These are phyloP conservation scores for Drosophila sproati DNA, from an alignment of 1,140 invertebrate genomes.

Conservation along the genomic window DNA sequence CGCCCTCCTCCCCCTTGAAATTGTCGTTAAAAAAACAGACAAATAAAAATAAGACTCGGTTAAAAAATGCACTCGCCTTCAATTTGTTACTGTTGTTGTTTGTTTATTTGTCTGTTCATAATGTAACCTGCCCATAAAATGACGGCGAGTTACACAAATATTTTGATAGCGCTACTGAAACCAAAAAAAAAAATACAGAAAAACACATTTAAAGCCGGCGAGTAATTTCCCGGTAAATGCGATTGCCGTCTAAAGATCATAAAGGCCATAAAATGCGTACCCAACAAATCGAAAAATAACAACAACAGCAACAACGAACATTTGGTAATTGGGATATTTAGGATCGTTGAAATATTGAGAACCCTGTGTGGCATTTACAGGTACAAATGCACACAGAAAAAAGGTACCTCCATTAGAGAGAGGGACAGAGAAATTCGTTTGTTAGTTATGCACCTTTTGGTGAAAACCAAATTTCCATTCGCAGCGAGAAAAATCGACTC, in stretches of 20 bases:
- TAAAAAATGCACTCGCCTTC: conserved; percentile 46
- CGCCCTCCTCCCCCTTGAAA: conserved; percentile 50
- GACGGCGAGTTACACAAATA: conserved; percentile 71
- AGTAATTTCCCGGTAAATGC: conserved; percentile 65
- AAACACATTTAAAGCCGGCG: conserved; percentile 4
- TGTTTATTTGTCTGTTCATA: conserved; percentile 1
- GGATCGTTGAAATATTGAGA: conserved; percentile 27
- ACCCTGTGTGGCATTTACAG: conserved; percentile 62
- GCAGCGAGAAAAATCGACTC: conserved; percentile 42
- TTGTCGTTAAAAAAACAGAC: conserved; percentile 68
- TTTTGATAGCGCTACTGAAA: conserved; percentile 63
- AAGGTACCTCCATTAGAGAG: neutral
- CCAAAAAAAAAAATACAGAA: neutral
- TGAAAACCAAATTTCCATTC: conserved; percentile 39
- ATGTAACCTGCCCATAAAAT: conserved; percentile 56
- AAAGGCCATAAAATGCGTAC: conserved; percentile 44
- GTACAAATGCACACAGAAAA: conserved; percentile 20
- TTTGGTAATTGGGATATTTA: conserved; percentile 47
- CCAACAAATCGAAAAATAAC: conserved; percentile 42
- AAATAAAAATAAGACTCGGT: conserved; percentile 23
- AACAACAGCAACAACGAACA: conserved; percentile 18
- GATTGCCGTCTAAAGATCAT: conserved; percentile 71
- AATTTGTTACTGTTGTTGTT: conserved; percentile 57
- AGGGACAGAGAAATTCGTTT: conserved; percentile 12
- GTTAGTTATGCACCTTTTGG: conserved; percentile 50